A percentile compares a stretch with the other conserved stretches of the same genome.
Evolutionary conservation across 2,113 vertebrate genomes (phyloP).

Genomic region (Pelodiscus sinensis): DNA sequence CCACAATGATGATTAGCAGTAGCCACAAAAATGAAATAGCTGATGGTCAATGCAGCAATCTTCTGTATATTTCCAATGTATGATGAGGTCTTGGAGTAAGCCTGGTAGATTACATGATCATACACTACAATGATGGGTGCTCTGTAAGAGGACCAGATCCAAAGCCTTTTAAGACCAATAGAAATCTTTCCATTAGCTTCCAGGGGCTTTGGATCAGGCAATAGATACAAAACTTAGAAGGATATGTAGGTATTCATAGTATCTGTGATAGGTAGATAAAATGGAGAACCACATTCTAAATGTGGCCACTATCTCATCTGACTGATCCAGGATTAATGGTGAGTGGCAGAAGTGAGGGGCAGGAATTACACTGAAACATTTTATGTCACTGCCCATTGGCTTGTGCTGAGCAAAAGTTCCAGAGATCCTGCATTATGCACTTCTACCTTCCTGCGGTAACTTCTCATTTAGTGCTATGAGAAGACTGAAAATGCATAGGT

Average conservation of each 20-base stretch:
- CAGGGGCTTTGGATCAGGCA: conserved; percentile 16
- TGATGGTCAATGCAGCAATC: not conserved
- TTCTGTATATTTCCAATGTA: not conserved
- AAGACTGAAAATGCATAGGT: not conserved
- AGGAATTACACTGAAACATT: not conserved
- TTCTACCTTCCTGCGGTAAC: not conserved
- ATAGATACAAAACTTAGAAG: conserved; percentile 20
- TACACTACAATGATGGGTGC: not conserved
- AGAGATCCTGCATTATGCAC: not conserved
- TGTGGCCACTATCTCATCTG: conserved; percentile 48
- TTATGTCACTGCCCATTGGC: not conserved
- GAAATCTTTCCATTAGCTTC: conserved; percentile 46
- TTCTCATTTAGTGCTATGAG: not conserved
- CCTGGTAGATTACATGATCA: not conserved
- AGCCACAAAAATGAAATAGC: not conserved
- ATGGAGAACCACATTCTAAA: conserved; percentile 55
- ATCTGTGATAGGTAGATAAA: conserved; percentile 37
- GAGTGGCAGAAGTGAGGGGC: conserved; percentile 5
- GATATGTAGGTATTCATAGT: conserved; percentile 65
- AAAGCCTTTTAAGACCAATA: conserved; percentile 42
- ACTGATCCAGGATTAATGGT: conserved; percentile 38
- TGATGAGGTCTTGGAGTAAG: not conserved
- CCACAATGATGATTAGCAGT: not conserved
- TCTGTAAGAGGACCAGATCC: not conserved
- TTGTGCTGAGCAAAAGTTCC: conserved; percentile 45